phyloP scores from a whole-genome alignment of 2,888 invertebrate genomes.

The Athetis lepigone region DNA sequence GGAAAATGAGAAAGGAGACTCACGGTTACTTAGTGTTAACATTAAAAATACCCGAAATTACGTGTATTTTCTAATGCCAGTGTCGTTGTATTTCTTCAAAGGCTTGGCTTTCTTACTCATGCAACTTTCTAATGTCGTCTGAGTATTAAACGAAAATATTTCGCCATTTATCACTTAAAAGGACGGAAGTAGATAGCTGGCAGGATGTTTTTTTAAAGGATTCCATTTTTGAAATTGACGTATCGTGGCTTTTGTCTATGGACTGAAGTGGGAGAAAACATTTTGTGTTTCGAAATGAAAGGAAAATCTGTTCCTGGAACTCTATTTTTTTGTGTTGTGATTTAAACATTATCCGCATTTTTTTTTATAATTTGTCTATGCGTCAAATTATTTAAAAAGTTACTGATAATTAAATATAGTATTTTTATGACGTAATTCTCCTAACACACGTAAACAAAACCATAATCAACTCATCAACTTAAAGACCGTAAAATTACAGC shows the following conservation, averaged over 20 bases:
- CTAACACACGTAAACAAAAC: neutral
- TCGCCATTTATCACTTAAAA: constrained; percentile 29
- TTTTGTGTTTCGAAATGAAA: constrained; percentile 5
- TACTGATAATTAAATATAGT: neutral
- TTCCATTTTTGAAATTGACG: constrained; percentile 6
- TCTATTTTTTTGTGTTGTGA: neutral
- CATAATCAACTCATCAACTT: neutral
- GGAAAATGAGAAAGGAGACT: constrained; percentile 37
- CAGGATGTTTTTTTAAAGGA: constrained; percentile 21
- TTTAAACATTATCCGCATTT: neutral
- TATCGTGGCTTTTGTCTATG: neutral
- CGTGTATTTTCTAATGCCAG: constrained; percentile 38
- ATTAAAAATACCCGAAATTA: constrained; percentile 39
- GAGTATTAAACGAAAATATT: constrained; percentile 42
- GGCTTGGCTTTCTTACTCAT: constrained; percentile 48
- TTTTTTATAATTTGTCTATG: neutral
- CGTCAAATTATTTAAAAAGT: neutral
- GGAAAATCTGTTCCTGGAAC: too few relatives aligned
- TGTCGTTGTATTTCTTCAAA: constrained; percentile 37
- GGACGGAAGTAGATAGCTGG: constrained; percentile 29
- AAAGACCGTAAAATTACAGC: constrained; percentile 17
- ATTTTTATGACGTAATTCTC: neutral
- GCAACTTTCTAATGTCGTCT: constrained; percentile 56
- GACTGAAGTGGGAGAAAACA: neutral
- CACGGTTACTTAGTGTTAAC: constrained; percentile 9